phyloP scores from a whole-genome alignment of 1,140 invertebrate species.

The Leptinotarsa undecemlineata region DNA sequence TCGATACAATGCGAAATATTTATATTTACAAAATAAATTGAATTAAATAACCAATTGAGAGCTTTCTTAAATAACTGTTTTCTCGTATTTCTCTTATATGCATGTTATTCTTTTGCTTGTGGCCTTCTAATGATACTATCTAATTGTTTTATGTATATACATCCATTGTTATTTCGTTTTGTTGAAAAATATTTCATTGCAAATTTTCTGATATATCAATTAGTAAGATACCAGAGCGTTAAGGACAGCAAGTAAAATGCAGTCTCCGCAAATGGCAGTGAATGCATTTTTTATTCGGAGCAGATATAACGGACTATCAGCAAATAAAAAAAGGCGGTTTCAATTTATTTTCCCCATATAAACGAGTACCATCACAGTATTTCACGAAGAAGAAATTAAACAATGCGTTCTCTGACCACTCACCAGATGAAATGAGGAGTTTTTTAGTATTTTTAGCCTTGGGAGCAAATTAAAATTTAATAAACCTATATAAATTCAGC shows the following conservation, averaged over 20 bases:
- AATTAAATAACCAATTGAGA: no score
- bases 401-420: constrained; percentile 16
- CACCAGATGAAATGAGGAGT: constrained; percentile 17
- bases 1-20: no score
- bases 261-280: background rate
- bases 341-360: constrained; percentile 21
- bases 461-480: constrained; percentile 43
- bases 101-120: no score
- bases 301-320: background rate
- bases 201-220: no score
- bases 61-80: no score
- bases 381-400: constrained; percentile 30
- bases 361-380: constrained; percentile 26
- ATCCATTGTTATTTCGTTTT: no score
- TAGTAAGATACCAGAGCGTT: no score
- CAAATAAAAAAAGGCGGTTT: constrained; percentile 4
- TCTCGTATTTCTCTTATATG: no score
- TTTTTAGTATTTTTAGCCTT: constrained; percentile 35
- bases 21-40: no score
- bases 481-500: constrained; percentile 45
- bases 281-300: background rate
- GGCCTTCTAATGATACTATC: no score
- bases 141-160: no score
- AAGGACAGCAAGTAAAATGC: background rate
- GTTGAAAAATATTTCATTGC: no score